Evolutionary conservation across 2,113 vertebrate species (phyloP).

Genomic region (western clawed frog (Xenopus tropicalis)): UCB_Xtro_10.0 CM004443.2:112139501-112140000

Average conservation of each 20-base stretch:
- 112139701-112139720: slow-evolving; percentile 94
- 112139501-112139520: too few relatives aligned
- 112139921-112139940: slow-evolving; percentile 91
- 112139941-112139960: slow-evolving; percentile 84
- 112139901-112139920: slow-evolving; percentile 94
- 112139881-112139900: slow-evolving; percentile 88
- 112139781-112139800: slow-evolving; percentile 89
- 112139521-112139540: too few relatives aligned
- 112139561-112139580: too few relatives aligned
- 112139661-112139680: background rate
- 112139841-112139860: too few relatives aligned
- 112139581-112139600: too few relatives aligned
- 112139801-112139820: too few relatives aligned
- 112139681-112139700: slow-evolving; percentile 85
- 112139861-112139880: too few relatives aligned
- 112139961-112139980: slow-evolving; percentile 91
- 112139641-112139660: too few relatives aligned
- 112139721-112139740: slow-evolving; percentile 91
- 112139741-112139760: slow-evolving; percentile 97
- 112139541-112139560: too few relatives aligned
- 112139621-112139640: too few relatives aligned
- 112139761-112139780: slow-evolving; percentile 95
- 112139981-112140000: slow-evolving; percentile 87
- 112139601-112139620: too few relatives aligned
- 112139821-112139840: too few relatives aligned